These are phyloP conservation scores for Clanis bilineata DNA, from an alignment of 2,888 invertebrate genomes.

Conservation along the genomic window DNA sequence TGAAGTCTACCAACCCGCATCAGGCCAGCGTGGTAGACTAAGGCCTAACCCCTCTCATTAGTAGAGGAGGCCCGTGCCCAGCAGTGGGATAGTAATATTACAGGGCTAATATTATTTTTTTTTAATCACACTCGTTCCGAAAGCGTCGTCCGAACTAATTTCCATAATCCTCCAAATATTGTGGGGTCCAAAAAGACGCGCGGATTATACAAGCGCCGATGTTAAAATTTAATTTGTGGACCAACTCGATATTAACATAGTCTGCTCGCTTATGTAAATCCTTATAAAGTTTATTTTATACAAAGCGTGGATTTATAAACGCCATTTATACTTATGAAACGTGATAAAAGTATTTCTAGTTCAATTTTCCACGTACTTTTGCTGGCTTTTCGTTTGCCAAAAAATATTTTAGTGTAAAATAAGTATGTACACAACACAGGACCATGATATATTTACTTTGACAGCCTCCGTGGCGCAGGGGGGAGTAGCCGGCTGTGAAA, in stretches of 20 bases:
- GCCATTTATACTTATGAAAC: not conserved
- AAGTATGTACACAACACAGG: no score
- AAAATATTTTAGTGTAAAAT: no score
- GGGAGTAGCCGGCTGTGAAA: no score
- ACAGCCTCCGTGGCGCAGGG: no score
- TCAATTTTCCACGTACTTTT: no score
- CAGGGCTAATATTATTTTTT: not conserved
- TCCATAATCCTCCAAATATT: not conserved
- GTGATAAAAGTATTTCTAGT: not conserved
- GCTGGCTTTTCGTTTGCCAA: no score
- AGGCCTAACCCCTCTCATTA: no score
- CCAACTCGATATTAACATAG: not conserved
- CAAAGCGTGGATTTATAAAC: not conserved
- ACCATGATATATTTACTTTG: no score
- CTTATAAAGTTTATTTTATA: not conserved
- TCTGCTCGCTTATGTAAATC: not conserved
- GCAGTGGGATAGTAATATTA: no score
- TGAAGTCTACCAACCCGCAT: no score
- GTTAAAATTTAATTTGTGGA: constrained; percentile 15
- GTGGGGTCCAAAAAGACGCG: not conserved
- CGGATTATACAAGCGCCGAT: constrained; percentile 15
- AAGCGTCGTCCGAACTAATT: not conserved
- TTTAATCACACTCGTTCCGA: not conserved
- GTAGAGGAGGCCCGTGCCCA: no score
- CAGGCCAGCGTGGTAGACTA: no score